Base-by-base conservation (phyloP, 2,113 vertebrate species). In the Seriola quinqueradiata region DNA sequence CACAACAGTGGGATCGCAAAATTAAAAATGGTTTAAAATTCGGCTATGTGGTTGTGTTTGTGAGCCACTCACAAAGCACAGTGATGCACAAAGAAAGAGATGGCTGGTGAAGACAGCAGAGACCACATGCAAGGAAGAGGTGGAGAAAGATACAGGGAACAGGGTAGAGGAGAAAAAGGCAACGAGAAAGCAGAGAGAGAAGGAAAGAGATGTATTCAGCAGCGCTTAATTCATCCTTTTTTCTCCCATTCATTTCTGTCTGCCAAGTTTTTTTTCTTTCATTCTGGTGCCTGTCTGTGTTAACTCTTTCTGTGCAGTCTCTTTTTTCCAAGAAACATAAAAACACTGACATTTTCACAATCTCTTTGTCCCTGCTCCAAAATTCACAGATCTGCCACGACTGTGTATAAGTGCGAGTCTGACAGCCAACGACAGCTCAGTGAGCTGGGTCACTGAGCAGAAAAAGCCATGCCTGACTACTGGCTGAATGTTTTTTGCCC, bases 201-300 rank as follows among this genome's bases (percentile, higher is more conserved):
- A 42, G 16, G 75, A 59, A 64, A 48, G 75, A 70, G 69, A 75
- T n/a, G 34, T 52, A 61, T n/a, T 1, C 77, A 50, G 79, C 25
- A 36, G 19, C 54, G 63, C 74, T 84, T 77, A 77, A 70, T 86
- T 84, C 83, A 75, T 81, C 59, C 73, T 48, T 58, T 70, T 54
- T 59, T 36, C 55, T n/a, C 8, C 38, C 44, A 76, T 80, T 82
- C 81, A 42, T n/a, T 77, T 57, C 21, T 67, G 16, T 64, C 42
- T 63, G 70, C 75, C 59, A 57, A 58, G 14, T 73, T 80, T 19
- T 66, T 28, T 52, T n/a, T 61, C 4, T 75, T 75, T 72, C 28
- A 38, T 81, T 81, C 70, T 11, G 10, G 3, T 32, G 10, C 32
- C 61, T 54, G 76, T 58, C 2, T 44, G 48, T 36, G 36, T 79